Percentiles rank a stretch among this genome's conserved stretches.
phyloP scores from a whole-genome alignment of 2,797 vertebrate genomes.

The Benthosema pterotum region DNA sequence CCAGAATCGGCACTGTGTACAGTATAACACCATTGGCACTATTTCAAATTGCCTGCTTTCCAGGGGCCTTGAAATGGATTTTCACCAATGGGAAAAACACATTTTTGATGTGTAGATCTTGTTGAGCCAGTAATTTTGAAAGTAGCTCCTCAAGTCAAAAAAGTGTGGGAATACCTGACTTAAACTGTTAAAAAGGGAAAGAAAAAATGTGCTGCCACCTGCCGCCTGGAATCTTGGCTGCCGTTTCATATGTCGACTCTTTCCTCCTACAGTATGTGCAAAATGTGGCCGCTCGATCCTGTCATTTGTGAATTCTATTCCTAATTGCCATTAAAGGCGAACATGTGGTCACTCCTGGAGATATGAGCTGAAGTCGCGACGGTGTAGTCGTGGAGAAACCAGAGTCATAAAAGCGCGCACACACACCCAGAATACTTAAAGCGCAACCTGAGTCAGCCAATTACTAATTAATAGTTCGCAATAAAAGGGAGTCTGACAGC shows the following conservation, averaged over 20 bases:
- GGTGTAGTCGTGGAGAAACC: neutral
- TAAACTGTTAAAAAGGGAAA: no score
- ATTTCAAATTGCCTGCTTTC: no score
- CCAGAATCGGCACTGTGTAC: no score
- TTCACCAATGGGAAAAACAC: no score
- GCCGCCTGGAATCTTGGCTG: no score
- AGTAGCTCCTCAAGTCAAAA: no score
- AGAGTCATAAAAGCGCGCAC: conserved; percentile 47
- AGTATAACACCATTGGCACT: no score
- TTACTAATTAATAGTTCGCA: conserved; percentile 82
- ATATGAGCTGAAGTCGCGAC: conserved; percentile 37
- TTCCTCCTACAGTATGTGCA: neutral
- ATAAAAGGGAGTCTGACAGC: conserved; percentile 69
- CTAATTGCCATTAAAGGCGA: conserved; percentile 48
- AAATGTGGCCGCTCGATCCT: neutral
- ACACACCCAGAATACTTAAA: conserved; percentile 51
- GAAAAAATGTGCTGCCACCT: neutral
- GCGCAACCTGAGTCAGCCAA: conserved; percentile 74
- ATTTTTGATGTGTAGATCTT: no score
- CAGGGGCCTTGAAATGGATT: no score
- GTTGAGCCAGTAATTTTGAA: no score
- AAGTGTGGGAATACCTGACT: no score
- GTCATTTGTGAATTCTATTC: conserved; percentile 17
- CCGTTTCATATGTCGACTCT: neutral
- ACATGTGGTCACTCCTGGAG: conserved; percentile 39